A percentile compares a stretch with the other conserved stretches of the same genome.
Evolutionary conservation across 2,113 vertebrate genomes (phyloP).

Genomic region (Corythoichthys intestinalis): DNA sequence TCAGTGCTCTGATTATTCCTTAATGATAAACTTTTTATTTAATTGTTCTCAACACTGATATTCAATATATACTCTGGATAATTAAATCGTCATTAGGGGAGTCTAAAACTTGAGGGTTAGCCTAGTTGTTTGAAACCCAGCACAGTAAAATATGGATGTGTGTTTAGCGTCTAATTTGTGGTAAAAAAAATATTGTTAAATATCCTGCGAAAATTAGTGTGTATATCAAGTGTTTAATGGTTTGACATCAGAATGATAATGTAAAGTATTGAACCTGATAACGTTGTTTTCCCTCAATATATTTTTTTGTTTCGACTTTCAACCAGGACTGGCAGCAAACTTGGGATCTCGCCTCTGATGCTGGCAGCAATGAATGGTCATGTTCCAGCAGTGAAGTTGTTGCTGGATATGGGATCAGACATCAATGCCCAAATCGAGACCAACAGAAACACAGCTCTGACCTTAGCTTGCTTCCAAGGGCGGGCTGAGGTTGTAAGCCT

Average conservation of each 20-base stretch:
- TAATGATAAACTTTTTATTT: neutral
- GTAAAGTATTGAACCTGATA: neutral
- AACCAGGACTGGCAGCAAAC: slow-evolving; percentile 93
- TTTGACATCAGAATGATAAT: neutral
- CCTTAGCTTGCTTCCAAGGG: slow-evolving; percentile 96
- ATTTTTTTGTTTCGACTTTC: neutral
- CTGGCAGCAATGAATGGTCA: slow-evolving; percentile 98
- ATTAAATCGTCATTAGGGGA: neutral
- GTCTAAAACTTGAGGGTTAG: neutral
- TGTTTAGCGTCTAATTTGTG: neutral
- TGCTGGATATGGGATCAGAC: slow-evolving; percentile 98
- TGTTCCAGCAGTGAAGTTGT: slow-evolving; percentile 91
- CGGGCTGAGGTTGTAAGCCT: slow-evolving; percentile 96
- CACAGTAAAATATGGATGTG: neutral
- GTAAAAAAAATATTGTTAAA: neutral
- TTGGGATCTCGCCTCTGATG: slow-evolving; percentile 97
- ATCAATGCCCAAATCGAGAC: slow-evolving; percentile 99
- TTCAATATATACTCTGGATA: neutral
- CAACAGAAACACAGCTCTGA: slow-evolving; percentile 96
- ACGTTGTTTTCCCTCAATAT: neutral
- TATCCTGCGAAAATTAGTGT: neutral
- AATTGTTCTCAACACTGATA: neutral
- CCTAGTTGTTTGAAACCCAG: neutral
- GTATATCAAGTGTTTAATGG: neutral
- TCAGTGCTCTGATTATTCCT: neutral